These are phyloP conservation scores for Sebastes reedi DNA, from an alignment of 2,797 vertebrate species.

Conservation along the genomic window DNA sequence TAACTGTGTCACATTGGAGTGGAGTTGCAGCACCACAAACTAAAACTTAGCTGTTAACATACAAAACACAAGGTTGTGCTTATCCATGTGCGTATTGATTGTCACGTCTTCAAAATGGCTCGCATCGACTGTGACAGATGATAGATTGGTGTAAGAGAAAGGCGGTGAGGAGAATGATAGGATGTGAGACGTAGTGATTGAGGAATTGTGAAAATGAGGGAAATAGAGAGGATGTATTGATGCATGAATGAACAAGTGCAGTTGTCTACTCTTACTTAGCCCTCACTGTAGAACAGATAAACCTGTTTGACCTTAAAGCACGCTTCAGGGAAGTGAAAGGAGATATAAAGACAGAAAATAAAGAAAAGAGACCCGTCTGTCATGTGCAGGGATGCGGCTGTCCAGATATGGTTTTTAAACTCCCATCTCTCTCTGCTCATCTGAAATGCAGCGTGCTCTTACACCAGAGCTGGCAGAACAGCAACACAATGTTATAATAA, in stretches of 20 bases:
- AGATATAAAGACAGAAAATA: slow-evolving; percentile 8
- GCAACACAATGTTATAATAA: neutral
- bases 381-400: neutral
- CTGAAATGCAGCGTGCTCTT: neutral
- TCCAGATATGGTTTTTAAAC: slow-evolving; percentile 24
- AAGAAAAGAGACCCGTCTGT: slow-evolving; percentile 16
- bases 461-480: neutral
- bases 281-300: slow-evolving; percentile 7
- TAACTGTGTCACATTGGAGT: neutral
- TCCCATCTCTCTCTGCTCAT: slow-evolving; percentile 15
- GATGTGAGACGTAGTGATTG: slow-evolving; percentile 19
- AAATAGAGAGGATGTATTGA: neutral
- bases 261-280: neutral
- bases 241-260: slow-evolving; percentile 18
- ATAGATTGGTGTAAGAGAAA: slow-evolving; percentile 18
- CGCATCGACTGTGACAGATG: slow-evolving; percentile 12
- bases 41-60: neutral
- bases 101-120: slow-evolving; percentile 18
- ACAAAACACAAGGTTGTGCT: neutral
- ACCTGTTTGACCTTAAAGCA: slow-evolving; percentile 23
- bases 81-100: neutral
- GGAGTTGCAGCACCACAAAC: neutral
- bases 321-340: neutral
- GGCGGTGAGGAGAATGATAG: neutral
- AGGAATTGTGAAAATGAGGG: neutral